These are phyloP conservation scores for Cepaea hortensis DNA, from an alignment of 2,888 invertebrate genomes.

Conservation along the genomic window DNA sequence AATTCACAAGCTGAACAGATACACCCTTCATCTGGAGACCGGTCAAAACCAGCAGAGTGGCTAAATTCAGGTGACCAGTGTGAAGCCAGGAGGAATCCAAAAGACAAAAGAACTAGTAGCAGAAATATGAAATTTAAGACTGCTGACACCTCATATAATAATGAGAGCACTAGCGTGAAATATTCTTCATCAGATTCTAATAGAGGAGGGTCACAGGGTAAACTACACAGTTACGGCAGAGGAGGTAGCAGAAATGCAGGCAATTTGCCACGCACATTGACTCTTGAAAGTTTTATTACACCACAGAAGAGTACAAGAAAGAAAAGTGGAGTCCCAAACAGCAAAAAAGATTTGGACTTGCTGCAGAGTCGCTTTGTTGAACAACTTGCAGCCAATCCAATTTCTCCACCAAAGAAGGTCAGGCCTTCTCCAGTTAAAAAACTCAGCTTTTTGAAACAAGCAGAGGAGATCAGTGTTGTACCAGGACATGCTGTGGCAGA, in stretches of 20 bases:
- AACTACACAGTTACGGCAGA: neutral
- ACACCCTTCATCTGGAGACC: neutral
- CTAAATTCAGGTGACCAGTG: neutral
- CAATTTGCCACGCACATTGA: conserved; percentile 20
- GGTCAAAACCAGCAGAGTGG: neutral
- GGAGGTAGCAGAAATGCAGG: neutral
- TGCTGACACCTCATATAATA: neutral
- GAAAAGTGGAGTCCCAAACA: conserved; percentile 8
- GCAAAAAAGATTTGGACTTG: conserved; percentile 30
- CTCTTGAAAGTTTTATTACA: conserved; percentile 42
- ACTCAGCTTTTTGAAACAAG: conserved; percentile 36
- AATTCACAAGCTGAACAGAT: neutral
- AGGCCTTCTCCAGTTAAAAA: conserved; percentile 47
- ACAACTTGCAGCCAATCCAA: conserved; percentile 37
- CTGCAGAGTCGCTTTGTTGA: conserved; percentile 42
- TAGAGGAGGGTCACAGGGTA: neutral
- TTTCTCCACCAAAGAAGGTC: conserved; percentile 47
- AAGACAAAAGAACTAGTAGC: neutral
- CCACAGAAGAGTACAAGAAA: conserved; percentile 33
- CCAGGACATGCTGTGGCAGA: neutral
- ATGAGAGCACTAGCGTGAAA: neutral
- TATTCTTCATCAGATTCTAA: neutral
- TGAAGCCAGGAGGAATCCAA: neutral
- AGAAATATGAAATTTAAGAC: conserved; percentile 18
- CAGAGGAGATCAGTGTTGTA: neutral